Evolutionary conservation across 2,797 vertebrate species (phyloP).

Genomic region (Gadopsis marmoratus): DNA sequence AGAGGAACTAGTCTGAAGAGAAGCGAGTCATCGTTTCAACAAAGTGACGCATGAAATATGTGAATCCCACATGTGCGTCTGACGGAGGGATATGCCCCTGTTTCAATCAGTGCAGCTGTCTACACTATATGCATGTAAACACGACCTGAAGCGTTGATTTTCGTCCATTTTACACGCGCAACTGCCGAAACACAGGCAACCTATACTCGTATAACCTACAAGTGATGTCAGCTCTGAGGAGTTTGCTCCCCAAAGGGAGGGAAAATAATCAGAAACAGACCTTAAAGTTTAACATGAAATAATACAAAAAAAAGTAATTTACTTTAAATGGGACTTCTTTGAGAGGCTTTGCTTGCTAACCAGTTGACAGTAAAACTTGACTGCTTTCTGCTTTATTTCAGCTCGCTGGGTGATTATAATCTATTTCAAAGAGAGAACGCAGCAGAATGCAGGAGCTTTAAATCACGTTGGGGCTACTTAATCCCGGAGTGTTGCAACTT

Average conservation of each 20-base stretch:
- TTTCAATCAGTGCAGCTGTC: too few species aligned
- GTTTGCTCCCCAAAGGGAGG: not conserved
- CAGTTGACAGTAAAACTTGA: slow-evolving; percentile 1
- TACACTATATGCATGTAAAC: too few species aligned
- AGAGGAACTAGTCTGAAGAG: too few species aligned
- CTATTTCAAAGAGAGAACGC: not conserved
- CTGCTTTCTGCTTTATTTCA: slow-evolving; percentile 26
- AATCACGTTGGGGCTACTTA: not conserved
- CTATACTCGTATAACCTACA: too few species aligned
- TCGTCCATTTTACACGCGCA: too few species aligned
- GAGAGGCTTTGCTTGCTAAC: not conserved
- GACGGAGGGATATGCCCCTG: too few species aligned
- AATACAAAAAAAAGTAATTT: not conserved
- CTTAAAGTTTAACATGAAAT: not conserved
- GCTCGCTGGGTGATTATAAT: slow-evolving; percentile 7
- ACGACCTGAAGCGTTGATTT: too few species aligned
- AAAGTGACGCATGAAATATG: too few species aligned
- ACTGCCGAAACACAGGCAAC: too few species aligned
- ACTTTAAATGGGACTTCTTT: not conserved
- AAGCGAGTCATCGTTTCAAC: too few species aligned
- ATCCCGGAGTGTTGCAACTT: slow-evolving; percentile 6
- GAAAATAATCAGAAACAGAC: not conserved
- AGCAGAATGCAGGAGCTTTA: not conserved
- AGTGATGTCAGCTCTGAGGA: not conserved
- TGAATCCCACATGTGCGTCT: too few species aligned